A percentile compares a stretch with the other conserved stretches of the same genome.
These are phyloP conservation scores for Danio aesculapii DNA, from an alignment of 2,797 vertebrate genomes.

Conservation along the genomic window DNA sequence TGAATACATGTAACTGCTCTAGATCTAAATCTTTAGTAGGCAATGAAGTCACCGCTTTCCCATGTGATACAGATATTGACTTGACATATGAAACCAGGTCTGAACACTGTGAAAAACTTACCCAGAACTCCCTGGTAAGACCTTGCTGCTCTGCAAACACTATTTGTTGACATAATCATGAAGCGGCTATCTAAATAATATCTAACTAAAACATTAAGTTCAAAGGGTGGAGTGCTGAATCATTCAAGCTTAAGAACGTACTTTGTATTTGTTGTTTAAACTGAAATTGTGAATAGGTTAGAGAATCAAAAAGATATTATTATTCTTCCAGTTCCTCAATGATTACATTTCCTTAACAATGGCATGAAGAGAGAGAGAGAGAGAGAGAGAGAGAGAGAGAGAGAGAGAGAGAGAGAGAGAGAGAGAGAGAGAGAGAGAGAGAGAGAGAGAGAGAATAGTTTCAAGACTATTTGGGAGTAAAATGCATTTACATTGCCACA, in stretches of 20 bases:
- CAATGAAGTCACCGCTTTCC: constrained; percentile 34
- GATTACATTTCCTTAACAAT: neutral
- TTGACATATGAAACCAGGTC: constrained; percentile 40
- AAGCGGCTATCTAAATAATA: constrained; percentile 23
- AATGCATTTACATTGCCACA: neutral
- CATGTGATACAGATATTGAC: constrained; percentile 48
- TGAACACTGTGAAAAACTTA: constrained; percentile 22
- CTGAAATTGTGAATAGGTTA: neutral
- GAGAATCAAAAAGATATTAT: neutral
- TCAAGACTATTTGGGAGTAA: no score
- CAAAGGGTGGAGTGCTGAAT: constrained; percentile 4
- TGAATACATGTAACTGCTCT: constrained; percentile 27
- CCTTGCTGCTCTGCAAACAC: constrained; percentile 38
- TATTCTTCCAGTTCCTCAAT: neutral
- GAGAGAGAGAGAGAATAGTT: no score
- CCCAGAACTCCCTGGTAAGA: constrained; percentile 22
- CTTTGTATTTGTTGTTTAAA: neutral
- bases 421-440: no score
- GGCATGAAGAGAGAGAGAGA: no score
- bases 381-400: no score
- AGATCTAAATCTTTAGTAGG: constrained; percentile 40
- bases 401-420: no score
- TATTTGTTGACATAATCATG: constrained; percentile 29
- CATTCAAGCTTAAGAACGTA: constrained; percentile 26
- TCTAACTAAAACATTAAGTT: constrained; percentile 34